Base-by-base conservation (phyloP, 2,888 invertebrate species). In the Eueremaeus valkanovi region DNA sequence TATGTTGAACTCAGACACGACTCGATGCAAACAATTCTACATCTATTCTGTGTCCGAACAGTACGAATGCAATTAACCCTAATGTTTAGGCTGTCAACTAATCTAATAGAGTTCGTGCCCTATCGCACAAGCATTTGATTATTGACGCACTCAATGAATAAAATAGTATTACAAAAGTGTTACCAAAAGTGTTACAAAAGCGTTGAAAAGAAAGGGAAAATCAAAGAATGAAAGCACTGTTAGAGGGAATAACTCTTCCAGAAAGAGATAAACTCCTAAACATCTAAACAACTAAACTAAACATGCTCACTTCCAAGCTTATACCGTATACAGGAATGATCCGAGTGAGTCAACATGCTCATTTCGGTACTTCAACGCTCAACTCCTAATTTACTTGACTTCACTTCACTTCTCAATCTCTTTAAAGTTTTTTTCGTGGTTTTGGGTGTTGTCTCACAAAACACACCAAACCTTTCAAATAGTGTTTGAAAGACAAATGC, bases 61-160 rank as follows among this genome's bases (percentile, higher is more conserved):
- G 33, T 63, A 42, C n/a, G 24, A 42, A 68, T 40, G 68, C 68
- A 68, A 68, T 68, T 68, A 68, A 68, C 68, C 68, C 42, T 68
- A 68, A 68, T 68, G 40, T 68, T 42, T 68, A 42, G 18, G 24
- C 68, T 40, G 68, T 42, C 40, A 33, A 5, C 68, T 68, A 24
- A 68, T 36, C 68, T 42, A 68, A 68, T 68, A 33, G n/a, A 24
- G 24, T 40, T n/a, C 40, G 68, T 68, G 68, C 68, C 68, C 40
- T 68, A 68, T 68, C 68, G 40, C 68, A 24, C 68, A 68, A 42
- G 13, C 68, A 68, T 66, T 66, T 66, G 66, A 66, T 66, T 66
- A 66, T 36, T 33, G 16, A 66, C 66, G 33, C 36, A 66, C 33
- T 3, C 13, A 66, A 68, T 68, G 68, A 68, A 68, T 68, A 68